Conservation (phyloP, 2,797 vertebrate genomes). For the Manis pentadactyla region DNA sequence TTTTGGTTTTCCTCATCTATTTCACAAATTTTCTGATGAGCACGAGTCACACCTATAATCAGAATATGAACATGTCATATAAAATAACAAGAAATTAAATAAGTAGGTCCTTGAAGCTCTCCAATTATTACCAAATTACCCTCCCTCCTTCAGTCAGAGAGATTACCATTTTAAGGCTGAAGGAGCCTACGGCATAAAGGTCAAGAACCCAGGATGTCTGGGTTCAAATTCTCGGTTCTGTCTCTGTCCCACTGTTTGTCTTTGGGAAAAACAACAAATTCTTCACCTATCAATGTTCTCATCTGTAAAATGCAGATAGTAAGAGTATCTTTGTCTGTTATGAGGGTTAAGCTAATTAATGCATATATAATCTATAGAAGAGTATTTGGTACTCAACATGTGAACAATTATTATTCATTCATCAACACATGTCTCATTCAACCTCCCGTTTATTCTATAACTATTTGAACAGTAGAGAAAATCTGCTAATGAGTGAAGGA, state of each 20-base stretch:
- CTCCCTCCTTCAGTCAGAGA: not conserved
- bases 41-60: not conserved
- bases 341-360: not conserved
- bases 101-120: not conserved
- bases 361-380: not conserved
- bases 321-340: not conserved
- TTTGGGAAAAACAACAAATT: not conserved
- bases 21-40: not conserved
- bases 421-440: not conserved
- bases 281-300: not conserved
- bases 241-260: not conserved
- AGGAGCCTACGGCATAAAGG: not conserved
- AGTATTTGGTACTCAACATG: not conserved
- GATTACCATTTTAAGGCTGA: not conserved
- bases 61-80: not conserved
- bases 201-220: not conserved
- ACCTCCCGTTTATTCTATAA: not conserved
- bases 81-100: not conserved
- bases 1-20: not conserved
- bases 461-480: not conserved
- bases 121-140: not conserved
- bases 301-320: not conserved
- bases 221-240: not conserved
- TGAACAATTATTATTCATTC: not conserved
- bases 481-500: not conserved